These are phyloP conservation scores for Melieria crassipennis DNA, from an alignment of 2,888 invertebrate genomes.

Conservation along the genomic window DNA sequence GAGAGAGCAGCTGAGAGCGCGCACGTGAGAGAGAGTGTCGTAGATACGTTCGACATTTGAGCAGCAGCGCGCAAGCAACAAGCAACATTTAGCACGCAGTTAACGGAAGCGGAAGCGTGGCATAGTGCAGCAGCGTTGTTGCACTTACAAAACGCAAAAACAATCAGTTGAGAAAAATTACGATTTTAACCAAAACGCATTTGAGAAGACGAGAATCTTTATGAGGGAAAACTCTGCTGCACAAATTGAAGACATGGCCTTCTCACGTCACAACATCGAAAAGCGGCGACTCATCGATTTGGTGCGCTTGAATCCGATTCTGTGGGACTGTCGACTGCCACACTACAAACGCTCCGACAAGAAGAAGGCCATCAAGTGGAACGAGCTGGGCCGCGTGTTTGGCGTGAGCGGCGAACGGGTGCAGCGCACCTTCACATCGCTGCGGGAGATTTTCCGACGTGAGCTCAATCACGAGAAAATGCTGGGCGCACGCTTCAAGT, in stretches of 20 bases:
- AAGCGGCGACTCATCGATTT: constrained; percentile 64
- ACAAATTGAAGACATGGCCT: constrained; percentile 53
- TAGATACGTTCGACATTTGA: constrained; percentile 14
- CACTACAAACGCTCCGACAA: constrained; percentile 64
- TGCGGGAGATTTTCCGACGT: constrained; percentile 61
- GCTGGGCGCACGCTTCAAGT: constrained; percentile 60
- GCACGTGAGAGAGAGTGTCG: constrained; percentile 18
- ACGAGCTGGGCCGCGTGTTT: constrained; percentile 60
- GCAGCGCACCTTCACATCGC: constrained; percentile 61
- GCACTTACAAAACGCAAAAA: no score
- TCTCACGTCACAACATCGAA: constrained; percentile 63
- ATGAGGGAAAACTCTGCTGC: constrained; percentile 10
- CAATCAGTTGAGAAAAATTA: no score
- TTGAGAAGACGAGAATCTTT: constrained; percentile 25
- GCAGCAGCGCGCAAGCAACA: neutral
- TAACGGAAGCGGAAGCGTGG: neutral
- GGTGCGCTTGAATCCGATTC: constrained; percentile 61
- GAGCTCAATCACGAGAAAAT: constrained; percentile 62
- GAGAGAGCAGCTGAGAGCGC: constrained; percentile 30
- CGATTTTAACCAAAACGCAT: neutral
- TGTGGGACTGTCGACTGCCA: constrained; percentile 63
- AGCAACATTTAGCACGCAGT: neutral
- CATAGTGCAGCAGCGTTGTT: neutral
- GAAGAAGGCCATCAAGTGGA: constrained; percentile 63
- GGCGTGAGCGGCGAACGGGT: constrained; percentile 62